Evolutionary conservation across 2,113 vertebrate genomes (phyloP).

Genomic region (Syrmaticus mikado): DNA sequence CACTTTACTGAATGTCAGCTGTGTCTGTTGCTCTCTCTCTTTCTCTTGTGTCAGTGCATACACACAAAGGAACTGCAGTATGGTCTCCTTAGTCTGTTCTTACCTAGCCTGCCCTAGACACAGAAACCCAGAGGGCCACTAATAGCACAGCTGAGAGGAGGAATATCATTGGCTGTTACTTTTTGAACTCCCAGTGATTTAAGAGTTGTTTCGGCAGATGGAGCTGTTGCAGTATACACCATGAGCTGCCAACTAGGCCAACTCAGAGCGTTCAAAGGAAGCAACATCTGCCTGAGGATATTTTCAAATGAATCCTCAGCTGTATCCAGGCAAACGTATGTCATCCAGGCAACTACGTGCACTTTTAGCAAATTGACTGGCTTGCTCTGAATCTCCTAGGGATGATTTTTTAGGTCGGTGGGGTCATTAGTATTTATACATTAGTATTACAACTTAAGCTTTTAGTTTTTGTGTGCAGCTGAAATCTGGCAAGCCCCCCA

Average conservation of each 20-base stretch:
- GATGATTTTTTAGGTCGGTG: neutral
- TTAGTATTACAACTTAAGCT: neutral
- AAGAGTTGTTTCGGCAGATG: constrained; percentile 57
- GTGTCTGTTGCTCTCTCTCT: neutral
- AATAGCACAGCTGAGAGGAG: rapidly evolving
- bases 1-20: neutral
- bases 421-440: neutral
- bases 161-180: neutral
- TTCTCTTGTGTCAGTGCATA: neutral
- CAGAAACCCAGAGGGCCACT: neutral
- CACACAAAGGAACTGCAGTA: neutral
- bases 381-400: neutral
- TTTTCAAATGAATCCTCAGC: neutral
- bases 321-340: neutral
- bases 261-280: neutral
- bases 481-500: neutral
- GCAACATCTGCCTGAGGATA: neutral
- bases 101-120: neutral
- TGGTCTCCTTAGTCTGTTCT: neutral
- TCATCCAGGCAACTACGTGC: neutral
- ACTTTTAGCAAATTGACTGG: neutral
- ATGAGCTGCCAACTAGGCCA: neutral
- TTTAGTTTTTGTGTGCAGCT: neutral
- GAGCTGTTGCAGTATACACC: constrained; percentile 52
- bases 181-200: constrained; percentile 6